These are phyloP conservation scores for Hippocampus kuda DNA, from an alignment of 2,797 vertebrate genomes.

Conservation along the genomic window DNA sequence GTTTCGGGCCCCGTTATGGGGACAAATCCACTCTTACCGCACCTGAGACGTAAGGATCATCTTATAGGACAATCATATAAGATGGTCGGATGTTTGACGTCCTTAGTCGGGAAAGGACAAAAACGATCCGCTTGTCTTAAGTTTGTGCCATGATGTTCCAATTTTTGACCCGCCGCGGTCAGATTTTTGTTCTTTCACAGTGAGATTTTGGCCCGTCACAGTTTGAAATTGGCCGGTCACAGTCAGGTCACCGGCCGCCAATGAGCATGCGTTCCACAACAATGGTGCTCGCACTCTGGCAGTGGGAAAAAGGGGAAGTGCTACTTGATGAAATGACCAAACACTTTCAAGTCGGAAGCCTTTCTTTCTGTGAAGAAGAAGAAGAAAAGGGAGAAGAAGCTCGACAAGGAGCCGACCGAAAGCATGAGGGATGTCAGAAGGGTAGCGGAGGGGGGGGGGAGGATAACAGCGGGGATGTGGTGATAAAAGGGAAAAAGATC, in stretches of 20 bases:
- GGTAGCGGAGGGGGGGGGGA: background rate
- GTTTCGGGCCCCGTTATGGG: too few species aligned
- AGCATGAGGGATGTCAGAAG: conserved; percentile 39
- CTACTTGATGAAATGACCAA: background rate
- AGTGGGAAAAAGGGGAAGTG: background rate
- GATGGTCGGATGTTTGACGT: too few species aligned
- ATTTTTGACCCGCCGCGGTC: background rate
- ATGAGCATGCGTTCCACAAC: background rate
- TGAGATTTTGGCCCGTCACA: too few species aligned
- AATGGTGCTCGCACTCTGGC: background rate
- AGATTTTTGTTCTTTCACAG: background rate
- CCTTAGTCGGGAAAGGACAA: too few species aligned
- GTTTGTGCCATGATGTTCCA: too few species aligned
- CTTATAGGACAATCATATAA: too few species aligned
- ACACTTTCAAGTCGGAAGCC: conserved; percentile 56
- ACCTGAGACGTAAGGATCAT: too few species aligned
- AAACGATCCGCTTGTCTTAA: too few species aligned
- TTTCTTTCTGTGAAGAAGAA: conserved; percentile 37
- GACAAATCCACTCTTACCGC: too few species aligned
- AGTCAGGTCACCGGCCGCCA: background rate
- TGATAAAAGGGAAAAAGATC: conserved; percentile 61
- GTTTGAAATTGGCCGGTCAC: background rate
- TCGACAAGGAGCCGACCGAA: conserved; percentile 44
- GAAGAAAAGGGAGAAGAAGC: conserved; percentile 4
- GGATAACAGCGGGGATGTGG: conserved; percentile 35